Evolutionary conservation across 1,140 invertebrate species (phyloP).

Genomic region (Atta colombica): DNA sequence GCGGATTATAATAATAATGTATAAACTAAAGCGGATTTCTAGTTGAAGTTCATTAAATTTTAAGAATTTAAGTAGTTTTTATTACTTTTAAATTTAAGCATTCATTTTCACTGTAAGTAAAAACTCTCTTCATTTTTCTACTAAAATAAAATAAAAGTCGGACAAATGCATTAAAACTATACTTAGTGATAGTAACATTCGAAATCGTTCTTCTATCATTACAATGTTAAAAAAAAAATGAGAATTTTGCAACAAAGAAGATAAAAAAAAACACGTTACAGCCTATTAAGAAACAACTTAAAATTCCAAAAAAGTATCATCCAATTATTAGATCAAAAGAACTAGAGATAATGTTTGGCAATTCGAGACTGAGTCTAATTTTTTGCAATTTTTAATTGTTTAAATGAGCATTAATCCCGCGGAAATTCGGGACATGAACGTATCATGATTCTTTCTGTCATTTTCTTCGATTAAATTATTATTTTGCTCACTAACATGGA

Average conservation of each 20-base stretch:
- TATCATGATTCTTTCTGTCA: background rate
- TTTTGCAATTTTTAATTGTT: background rate
- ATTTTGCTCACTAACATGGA: background rate
- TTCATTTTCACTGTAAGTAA: background rate
- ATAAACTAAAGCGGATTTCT: background rate
- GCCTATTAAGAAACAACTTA: background rate
- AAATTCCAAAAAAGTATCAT: background rate
- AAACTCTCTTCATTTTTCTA: background rate
- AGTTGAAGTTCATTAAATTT: background rate
- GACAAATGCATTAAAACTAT: background rate
- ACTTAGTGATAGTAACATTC: background rate
- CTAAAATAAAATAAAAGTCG: background rate
- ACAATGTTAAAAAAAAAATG: background rate
- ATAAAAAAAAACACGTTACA: background rate
- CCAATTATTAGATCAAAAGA: background rate
- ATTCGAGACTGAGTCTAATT: background rate
- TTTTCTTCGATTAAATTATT: background rate
- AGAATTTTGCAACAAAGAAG: too few relatives aligned
- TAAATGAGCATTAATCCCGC: background rate
- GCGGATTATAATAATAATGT: background rate
- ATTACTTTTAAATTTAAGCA: too few relatives aligned
- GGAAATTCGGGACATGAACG: background rate
- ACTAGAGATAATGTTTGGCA: background rate
- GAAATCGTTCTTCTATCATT: background rate
- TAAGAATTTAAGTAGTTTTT: too few relatives aligned